Evolutionary conservation across 2,113 vertebrate genomes (phyloP).

Genomic region (Neotragus pygmaeus): DNA sequence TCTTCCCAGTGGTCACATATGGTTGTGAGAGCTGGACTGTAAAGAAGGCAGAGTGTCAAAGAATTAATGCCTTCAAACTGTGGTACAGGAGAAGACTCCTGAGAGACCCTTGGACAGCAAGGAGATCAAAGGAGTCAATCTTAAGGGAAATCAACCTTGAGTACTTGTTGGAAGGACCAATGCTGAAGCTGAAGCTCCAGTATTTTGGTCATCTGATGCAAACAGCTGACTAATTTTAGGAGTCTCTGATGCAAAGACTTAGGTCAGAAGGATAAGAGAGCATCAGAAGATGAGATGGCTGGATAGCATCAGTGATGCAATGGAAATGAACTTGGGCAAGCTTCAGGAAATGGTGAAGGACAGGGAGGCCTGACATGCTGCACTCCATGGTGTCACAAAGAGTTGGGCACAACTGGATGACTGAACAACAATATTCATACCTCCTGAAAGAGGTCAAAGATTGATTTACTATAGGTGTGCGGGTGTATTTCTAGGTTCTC

Average conservation of each 20-base stretch:
- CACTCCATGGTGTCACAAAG: not conserved
- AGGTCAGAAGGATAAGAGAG: not conserved
- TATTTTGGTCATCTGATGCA: not conserved
- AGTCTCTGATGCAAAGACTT: not conserved
- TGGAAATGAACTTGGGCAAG: not conserved
- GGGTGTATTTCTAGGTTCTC: not conserved
- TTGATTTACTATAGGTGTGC: not conserved
- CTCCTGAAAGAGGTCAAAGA: not conserved
- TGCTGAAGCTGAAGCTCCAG: not conserved
- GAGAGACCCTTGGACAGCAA: not conserved
- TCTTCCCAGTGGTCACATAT: not conserved
- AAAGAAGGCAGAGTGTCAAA: not conserved
- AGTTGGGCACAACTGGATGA: not conserved
- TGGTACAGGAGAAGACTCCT: not conserved
- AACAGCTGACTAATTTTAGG: not conserved
- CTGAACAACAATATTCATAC: not conserved
- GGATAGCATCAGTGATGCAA: not conserved
- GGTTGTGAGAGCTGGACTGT: not conserved
- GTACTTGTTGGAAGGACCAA: not conserved
- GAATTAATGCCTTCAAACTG: not conserved
- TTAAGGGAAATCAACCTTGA: not conserved
- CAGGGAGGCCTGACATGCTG: not conserved
- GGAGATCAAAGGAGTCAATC: not conserved
- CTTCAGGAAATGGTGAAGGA: not conserved
- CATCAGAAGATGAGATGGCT: not conserved